phyloP scores from a whole-genome alignment of 2,797 vertebrate genomes.

The Scolopax rusticola region DNA sequence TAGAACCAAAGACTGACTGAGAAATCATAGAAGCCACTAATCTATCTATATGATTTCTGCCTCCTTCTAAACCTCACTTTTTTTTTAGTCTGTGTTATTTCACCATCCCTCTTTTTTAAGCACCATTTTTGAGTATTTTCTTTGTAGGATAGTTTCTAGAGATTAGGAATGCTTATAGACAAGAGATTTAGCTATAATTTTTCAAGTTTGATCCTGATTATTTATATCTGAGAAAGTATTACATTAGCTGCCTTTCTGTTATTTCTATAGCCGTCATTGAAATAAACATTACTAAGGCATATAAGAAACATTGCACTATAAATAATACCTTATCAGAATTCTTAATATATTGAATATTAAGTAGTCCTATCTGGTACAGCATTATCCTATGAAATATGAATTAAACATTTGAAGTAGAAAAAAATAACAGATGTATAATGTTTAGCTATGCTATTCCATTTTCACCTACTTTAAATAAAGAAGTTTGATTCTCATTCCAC shows the following conservation, averaged over 20 bases:
- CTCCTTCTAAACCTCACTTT: background rate
- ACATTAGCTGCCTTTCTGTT: background rate
- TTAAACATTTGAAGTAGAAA: background rate
- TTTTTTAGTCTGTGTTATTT: background rate
- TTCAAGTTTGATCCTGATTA: background rate
- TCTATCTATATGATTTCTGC: background rate
- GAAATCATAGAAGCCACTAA: background rate
- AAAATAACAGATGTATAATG: slow-evolving; percentile 5
- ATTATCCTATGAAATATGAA: slow-evolving; percentile 7
- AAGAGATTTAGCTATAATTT: background rate
- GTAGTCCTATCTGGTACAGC: background rate
- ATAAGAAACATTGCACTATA: background rate
- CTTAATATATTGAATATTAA: background rate
- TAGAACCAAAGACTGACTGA: background rate
- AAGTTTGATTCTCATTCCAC: background rate
- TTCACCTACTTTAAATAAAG: background rate
- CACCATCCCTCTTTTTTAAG: background rate
- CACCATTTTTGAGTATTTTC: background rate
- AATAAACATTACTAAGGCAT: background rate
- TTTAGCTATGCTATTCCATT: background rate
- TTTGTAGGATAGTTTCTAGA: background rate
- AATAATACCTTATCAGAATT: background rate
- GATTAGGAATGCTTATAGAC: background rate
- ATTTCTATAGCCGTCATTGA: background rate
- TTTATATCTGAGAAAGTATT: background rate